These are phyloP conservation scores for Callithrix jacchus DNA, from an alignment of 2,113 vertebrate species.

Conservation along the genomic window DNA sequence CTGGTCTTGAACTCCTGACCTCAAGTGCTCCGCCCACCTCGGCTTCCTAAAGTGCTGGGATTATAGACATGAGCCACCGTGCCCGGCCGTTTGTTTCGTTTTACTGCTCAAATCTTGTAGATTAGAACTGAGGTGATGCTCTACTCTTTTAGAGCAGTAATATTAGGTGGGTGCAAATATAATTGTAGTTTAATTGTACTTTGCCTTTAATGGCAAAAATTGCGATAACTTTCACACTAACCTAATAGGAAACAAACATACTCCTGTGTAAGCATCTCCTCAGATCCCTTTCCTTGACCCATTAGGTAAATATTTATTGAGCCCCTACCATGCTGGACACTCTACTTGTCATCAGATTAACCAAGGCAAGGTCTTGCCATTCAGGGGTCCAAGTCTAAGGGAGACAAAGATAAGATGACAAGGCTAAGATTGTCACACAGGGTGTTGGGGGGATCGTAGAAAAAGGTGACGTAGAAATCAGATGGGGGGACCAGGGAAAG, in stretches of 20 bases:
- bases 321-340: fast-evolving
- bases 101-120: too few relatives aligned
- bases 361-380: not conserved
- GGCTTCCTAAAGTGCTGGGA: too few relatives aligned
- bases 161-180: too few relatives aligned
- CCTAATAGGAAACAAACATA: not conserved
- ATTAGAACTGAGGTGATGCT: too few relatives aligned
- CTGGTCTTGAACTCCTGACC: too few relatives aligned
- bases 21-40: too few relatives aligned
- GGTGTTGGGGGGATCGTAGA: fast-evolving
- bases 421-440: not conserved
- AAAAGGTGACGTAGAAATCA: not conserved
- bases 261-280: fast-evolving
- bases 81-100: fast-evolving
- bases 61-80: too few relatives aligned
- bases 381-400: not conserved
- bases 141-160: not conserved
- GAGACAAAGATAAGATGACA: not conserved
- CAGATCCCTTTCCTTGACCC: not conserved
- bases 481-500: not conserved
- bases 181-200: too few relatives aligned
- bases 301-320: not conserved
- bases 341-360: not conserved
- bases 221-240: too few relatives aligned
- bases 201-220: too few relatives aligned